Evolutionary conservation across 53 echinoderm and acorn worm species (phyloP).

Genomic region (Henricia sp.): DNA sequence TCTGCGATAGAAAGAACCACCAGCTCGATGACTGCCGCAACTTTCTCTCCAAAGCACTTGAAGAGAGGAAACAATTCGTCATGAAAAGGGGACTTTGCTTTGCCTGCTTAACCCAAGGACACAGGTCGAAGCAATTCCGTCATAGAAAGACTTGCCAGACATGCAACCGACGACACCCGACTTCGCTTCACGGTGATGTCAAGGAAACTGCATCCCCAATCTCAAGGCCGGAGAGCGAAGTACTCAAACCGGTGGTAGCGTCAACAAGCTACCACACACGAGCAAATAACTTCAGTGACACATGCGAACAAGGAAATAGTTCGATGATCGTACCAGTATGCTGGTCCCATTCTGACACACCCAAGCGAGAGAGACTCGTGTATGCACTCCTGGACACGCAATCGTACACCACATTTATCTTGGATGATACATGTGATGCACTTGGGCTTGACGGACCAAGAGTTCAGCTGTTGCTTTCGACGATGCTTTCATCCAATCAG

Average conservation of each 20-base stretch:
- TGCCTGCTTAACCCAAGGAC: constrained; percentile 64
- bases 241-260: not conserved
- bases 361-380: constrained; percentile 33
- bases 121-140: constrained; percentile 54
- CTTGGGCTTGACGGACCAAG: constrained; percentile 12
- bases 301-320: not conserved
- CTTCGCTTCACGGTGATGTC: constrained; percentile 54
- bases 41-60: constrained; percentile 25
- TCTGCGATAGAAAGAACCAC: constrained; percentile 36
- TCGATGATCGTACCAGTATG: constrained; percentile 27
- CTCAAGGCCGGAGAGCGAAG: not conserved
- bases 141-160: constrained; percentile 32
- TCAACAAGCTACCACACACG: constrained; percentile 1
- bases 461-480: constrained; percentile 48
- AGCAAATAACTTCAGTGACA: constrained; percentile 15
- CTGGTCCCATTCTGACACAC: constrained; percentile 23
- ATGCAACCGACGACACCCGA: constrained; percentile 63
- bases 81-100: constrained; percentile 61
- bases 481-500: constrained; percentile 42
- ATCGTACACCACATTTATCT: constrained; percentile 66
- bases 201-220: constrained; percentile 1
- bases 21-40: constrained; percentile 48
- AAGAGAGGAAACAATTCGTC: constrained; percentile 53
- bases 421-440: constrained; percentile 25
- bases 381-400: constrained; percentile 71